These are phyloP conservation scores for Euproctis similis DNA, from an alignment of 2,888 invertebrate genomes.

Conservation along the genomic window DNA sequence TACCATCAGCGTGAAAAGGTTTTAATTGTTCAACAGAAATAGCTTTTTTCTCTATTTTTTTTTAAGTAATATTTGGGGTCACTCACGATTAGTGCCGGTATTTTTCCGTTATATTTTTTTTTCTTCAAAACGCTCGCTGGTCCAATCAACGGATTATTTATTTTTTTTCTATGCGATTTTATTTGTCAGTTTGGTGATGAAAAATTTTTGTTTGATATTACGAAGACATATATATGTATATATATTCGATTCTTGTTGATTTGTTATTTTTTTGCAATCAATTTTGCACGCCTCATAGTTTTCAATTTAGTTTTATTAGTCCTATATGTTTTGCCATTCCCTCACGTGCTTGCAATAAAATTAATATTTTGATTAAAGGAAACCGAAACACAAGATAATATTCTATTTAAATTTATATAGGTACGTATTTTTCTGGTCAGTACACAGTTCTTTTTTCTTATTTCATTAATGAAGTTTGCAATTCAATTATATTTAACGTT, in stretches of 20 bases:
- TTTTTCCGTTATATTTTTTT: conserved; percentile 24
- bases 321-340: conserved; percentile 3
- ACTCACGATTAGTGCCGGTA: conserved; percentile 18
- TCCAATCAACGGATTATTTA: conserved; percentile 13
- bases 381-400: conserved; percentile 1
- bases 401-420: not conserved
- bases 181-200: conserved; percentile 6
- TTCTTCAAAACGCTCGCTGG: conserved; percentile 12
- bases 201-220: conserved; percentile 8
- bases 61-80: conserved; percentile 24
- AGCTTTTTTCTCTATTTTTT: conserved; percentile 12
- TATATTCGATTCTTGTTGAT: conserved; percentile 18
- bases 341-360: not conserved
- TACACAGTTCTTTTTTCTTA: conserved; percentile 2
- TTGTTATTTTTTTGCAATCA: conserved; percentile 20
- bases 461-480: conserved; percentile 3
- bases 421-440: conserved; percentile 3
- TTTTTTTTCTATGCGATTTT: conserved; percentile 5
- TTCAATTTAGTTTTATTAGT: conserved; percentile 11
- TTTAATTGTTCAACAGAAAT: conserved; percentile 21
- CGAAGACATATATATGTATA: too few species aligned
- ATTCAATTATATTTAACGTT: too few species aligned
- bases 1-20: conserved; percentile 22
- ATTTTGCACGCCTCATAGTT: conserved; percentile 20
- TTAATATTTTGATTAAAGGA: conserved; percentile 2